These are phyloP conservation scores for Apostichopus japonicus DNA, from an alignment of 35 echinoderm and acorn worm genomes.

Conservation along the genomic window DNA sequence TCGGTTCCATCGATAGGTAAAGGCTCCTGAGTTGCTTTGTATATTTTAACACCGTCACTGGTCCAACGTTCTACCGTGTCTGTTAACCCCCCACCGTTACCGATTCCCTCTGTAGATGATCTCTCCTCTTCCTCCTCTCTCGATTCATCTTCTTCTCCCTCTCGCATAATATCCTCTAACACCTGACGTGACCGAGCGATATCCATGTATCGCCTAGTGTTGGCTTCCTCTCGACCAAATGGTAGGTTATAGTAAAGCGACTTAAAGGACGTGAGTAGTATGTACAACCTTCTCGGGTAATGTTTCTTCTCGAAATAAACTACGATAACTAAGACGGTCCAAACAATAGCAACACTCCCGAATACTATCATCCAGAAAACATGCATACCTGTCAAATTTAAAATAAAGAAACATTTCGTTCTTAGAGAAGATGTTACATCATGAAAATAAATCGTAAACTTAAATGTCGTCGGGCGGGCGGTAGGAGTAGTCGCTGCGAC, in stretches of 20 bases:
- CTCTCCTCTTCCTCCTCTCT: not conserved
- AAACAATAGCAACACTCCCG: constrained; percentile 21
- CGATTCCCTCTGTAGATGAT: not conserved
- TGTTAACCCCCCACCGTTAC: no score
- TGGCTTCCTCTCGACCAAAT: constrained; percentile 34
- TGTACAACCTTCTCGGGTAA: constrained; percentile 33
- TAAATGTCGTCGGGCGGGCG: no score
- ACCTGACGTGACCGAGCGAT: constrained; percentile 19
- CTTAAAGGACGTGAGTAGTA: constrained; percentile 22
- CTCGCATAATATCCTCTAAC: not conserved
- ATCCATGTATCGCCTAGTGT: constrained; percentile 1
- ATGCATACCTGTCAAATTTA: constrained; percentile 20
- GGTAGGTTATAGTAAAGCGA: constrained; percentile 24
- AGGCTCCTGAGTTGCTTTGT: not conserved
- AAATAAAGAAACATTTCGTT: not conserved
- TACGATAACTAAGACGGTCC: constrained; percentile 50
- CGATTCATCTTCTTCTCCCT: not conserved
- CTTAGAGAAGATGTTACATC: not conserved
- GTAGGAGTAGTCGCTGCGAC: no score
- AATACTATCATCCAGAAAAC: constrained; percentile 56
- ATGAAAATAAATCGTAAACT: no score
- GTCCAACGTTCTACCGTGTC: constrained; percentile 38
- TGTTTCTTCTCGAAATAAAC: constrained; percentile 30
- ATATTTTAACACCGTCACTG: constrained; percentile 32
- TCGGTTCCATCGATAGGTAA: constrained; percentile 18